Percentiles rank a stretch among this genome's conserved stretches.
phyloP scores from a whole-genome alignment of 2,888 invertebrate species.

The Xanthostigma xanthostigma region DNA sequence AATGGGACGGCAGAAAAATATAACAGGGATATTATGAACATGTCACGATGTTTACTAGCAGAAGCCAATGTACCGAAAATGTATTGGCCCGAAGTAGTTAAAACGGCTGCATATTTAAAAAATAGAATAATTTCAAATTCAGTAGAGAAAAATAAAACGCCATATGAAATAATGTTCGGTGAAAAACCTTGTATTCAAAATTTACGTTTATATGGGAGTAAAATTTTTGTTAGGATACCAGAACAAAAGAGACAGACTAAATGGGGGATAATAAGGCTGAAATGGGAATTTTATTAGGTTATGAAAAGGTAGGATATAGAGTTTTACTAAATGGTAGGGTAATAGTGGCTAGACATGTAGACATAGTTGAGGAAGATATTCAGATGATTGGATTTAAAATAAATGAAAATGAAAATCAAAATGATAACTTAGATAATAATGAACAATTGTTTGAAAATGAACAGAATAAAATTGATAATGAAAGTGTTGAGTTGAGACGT shows the following conservation, averaged over 20 bases:
- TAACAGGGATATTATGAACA: conserved; percentile 14
- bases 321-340: no score
- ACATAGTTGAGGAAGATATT: no score
- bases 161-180: conserved; percentile 13
- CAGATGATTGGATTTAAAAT: no score
- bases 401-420: no score
- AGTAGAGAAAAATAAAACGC: conserved; percentile 6
- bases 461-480: no score
- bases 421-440: no score
- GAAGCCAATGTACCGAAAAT: conserved; percentile 11
- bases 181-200: conserved; percentile 12
- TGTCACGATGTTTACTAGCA: conserved; percentile 11
- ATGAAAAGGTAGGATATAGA: not conserved
- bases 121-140: conserved; percentile 9
- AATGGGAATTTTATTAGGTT: conserved; percentile 7
- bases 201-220: conserved; percentile 8
- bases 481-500: no score
- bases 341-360: no score
- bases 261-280: conserved; percentile 9
- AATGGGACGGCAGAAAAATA: conserved; percentile 13
- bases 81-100: conserved; percentile 11
- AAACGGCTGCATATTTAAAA: conserved; percentile 10
- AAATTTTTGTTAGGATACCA: conserved; percentile 7
- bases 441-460: no score
- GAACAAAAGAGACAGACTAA: conserved; percentile 8